Conservation (phyloP, 2,888 invertebrate species). For the Hirtodrosophila duncani region DNA sequence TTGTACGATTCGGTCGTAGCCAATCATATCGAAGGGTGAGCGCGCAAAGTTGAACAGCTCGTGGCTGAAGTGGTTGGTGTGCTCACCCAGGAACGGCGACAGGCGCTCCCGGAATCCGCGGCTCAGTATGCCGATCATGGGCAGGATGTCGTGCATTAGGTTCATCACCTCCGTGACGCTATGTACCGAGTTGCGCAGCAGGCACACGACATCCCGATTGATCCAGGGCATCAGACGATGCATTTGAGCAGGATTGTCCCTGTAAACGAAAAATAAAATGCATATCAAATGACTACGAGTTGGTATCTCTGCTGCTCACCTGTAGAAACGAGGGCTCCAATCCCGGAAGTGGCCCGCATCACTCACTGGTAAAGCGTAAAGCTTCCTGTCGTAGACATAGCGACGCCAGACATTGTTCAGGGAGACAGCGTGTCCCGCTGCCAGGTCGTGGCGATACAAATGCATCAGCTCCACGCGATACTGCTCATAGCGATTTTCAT, state of each 20-base stretch:
- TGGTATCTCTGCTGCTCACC: conserved; percentile 79
- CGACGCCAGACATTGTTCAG: conserved; percentile 80
- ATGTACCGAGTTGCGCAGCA: conserved; percentile 81
- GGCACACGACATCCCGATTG: conserved; percentile 88
- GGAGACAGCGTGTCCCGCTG: conserved; percentile 52
- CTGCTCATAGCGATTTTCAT: conserved; percentile 51
- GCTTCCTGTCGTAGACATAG: conserved; percentile 86
- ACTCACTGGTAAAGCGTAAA: conserved; percentile 86
- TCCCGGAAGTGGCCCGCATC: conserved; percentile 86
- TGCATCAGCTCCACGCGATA: conserved; percentile 72
- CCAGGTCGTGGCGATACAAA: conserved; percentile 71
- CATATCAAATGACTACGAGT: too few relatives aligned
- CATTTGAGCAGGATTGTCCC: conserved; percentile 88
- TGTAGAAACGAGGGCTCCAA: conserved; percentile 86
- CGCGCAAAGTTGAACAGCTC: conserved; percentile 92
- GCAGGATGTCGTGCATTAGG: conserved; percentile 84
- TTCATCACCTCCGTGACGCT: conserved; percentile 84
- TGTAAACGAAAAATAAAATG: too few relatives aligned
- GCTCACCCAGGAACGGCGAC: conserved; percentile 83
- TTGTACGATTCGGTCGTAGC: conserved; percentile 86
- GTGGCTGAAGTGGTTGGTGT: conserved; percentile 92
- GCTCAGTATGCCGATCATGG: conserved; percentile 81
- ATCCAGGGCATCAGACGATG: conserved; percentile 93
- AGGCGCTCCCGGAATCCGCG: conserved; percentile 85
- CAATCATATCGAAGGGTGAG: conserved; percentile 91